Conservation (phyloP, 1,140 invertebrate species). For the Oscheius sp. region DNA sequence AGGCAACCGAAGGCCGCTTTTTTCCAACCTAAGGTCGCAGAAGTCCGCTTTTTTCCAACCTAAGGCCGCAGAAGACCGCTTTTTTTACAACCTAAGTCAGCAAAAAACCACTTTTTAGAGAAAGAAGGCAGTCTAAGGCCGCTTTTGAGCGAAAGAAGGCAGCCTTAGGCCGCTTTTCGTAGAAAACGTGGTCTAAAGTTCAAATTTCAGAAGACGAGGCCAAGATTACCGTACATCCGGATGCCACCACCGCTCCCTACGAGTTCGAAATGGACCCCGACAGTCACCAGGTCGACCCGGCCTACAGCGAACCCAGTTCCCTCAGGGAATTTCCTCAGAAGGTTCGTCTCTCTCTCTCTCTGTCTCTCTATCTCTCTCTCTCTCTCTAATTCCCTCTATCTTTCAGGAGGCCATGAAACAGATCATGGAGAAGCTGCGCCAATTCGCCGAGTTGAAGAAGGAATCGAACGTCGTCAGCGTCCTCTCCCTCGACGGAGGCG, state of each 20-base stretch:
- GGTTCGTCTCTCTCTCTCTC: background rate
- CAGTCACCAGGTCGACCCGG: constrained; percentile 14
- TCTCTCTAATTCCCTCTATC: too few relatives aligned
- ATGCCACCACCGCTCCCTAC: constrained; percentile 5
- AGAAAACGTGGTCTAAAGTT: background rate
- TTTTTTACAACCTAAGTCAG: too few relatives aligned
- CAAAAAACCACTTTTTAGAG: too few relatives aligned
- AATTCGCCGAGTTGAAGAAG: constrained; percentile 26
- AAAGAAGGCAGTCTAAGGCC: too few relatives aligned
- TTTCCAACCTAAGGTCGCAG: too few relatives aligned
- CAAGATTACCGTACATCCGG: constrained; percentile 8
- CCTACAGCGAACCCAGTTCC: constrained; percentile 10
- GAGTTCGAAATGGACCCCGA: constrained; percentile 29
- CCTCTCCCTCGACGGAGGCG: constrained; percentile 54
- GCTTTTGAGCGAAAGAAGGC: too few relatives aligned
- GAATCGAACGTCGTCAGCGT: constrained; percentile 52
- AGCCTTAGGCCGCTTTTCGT: too few relatives aligned
- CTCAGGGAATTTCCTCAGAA: constrained; percentile 17
- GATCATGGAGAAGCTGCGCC: constrained; percentile 18
- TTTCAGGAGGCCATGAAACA: constrained; percentile 13
- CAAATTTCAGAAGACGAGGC: constrained; percentile 20
- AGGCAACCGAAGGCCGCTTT: too few relatives aligned
- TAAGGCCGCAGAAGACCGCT: too few relatives aligned
- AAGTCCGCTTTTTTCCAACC: too few relatives aligned
- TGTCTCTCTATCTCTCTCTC: too few relatives aligned